Evolutionary conservation across 2,797 vertebrate species (phyloP), one percentile per base, ranked within the genome.

Genomic region (Mareca penelope): DNA sequence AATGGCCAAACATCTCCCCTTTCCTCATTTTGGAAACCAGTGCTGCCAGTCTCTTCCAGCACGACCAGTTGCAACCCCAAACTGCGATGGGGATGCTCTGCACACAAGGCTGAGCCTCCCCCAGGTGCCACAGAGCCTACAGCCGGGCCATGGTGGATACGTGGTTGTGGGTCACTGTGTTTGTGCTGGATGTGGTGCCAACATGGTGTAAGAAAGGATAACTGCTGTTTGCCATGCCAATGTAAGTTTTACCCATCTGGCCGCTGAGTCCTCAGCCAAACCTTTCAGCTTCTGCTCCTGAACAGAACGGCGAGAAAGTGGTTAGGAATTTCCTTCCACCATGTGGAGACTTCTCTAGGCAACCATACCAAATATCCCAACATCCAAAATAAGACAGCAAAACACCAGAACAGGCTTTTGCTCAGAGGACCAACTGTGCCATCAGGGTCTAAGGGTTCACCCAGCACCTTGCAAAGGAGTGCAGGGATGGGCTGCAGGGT

Each of bases 61-160:
- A 10, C 44, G 40, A 5, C 13, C 56, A 37, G 42, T 17, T 37
- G 33, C 42, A 18, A 5, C 42, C 33, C 59, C 59, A 26, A 2
- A 13, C 21, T 39, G 46, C 0, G 0, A 29, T 0, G 9, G 14
- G 78, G 50, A 64, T 28, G 3, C 44, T 37, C 48, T 0, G 0
- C 44, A 24, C 7, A 16, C 9, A 12, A 59, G 6, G 15, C 0
- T 33, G 40, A 78, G 39, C 26, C 55, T 37, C 35, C 52, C 80
- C 80, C 15, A 46, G 55, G n/a, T 42, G 33, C 44, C 1, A 0
- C 2, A n/a, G 33, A 12, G n/a, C 2, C 35, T n/a, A 3, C 1
- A 4, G 21, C 39, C 12, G 40, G 14, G 44, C 63, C 35, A 52
- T 0, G 0, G 50, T 33, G n/a, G 53, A 31, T 23, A 26, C 0